These are phyloP conservation scores for Epistrophe grossulariae DNA, from an alignment of 2,888 invertebrate genomes.

Conservation along the genomic window DNA sequence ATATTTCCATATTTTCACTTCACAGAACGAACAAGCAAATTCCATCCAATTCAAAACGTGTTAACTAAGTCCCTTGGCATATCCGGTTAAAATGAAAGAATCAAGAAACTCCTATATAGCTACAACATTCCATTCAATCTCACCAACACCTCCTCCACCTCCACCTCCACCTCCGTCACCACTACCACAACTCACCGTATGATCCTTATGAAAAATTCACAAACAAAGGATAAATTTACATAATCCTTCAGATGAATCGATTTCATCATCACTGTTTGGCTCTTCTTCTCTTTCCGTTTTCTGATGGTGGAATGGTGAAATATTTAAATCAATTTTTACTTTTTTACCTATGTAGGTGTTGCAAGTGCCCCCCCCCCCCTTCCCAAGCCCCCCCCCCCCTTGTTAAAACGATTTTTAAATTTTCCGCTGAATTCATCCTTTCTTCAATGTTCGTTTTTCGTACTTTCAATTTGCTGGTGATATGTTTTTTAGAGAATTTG, in stretches of 20 bases:
- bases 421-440: conserved; percentile 20
- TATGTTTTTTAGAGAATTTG: conserved; percentile 61
- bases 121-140: background rate
- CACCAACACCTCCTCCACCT: no score
- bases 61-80: conserved; percentile 69
- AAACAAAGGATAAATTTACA: conserved; percentile 60
- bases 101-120: background rate
- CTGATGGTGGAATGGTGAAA: conserved; percentile 12
- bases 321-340: conserved; percentile 50
- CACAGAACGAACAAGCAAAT: conserved; percentile 52
- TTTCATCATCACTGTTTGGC: conserved; percentile 42
- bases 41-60: conserved; percentile 74
- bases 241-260: conserved; percentile 68
- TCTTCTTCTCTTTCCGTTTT: conserved; percentile 12
- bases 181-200: background rate
- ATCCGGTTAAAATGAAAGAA: conserved; percentile 51
- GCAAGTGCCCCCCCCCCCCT: background rate
- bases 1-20: conserved; percentile 67
- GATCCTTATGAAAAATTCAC: conserved; percentile 66
- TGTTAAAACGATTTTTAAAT: background rate
- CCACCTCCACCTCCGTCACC: no score
- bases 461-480: conserved; percentile 61
- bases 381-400: background rate
- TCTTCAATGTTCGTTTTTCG: conserved; percentile 1
- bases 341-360: conserved; percentile 1